Conservation (phyloP, 2,888 invertebrate genomes). For the Cyclophora punctaria region DNA sequence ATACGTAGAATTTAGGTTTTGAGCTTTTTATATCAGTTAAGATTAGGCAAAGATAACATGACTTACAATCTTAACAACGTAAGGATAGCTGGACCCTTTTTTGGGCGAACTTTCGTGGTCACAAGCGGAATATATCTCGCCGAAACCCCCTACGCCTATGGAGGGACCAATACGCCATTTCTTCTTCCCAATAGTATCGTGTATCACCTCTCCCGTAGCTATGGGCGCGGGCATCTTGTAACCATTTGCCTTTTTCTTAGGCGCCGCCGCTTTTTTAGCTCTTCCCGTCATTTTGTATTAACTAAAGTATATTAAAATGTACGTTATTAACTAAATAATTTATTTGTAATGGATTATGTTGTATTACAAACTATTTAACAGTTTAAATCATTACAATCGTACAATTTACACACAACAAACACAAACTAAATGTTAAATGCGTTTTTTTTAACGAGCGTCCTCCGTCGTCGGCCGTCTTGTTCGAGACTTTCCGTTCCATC, state of each 20-base stretch:
- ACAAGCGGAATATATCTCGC: conserved; percentile 92
- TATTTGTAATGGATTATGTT: too few species aligned
- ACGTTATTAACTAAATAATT: too few species aligned
- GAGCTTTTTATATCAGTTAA: too few species aligned
- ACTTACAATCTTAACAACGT: conserved; percentile 88
- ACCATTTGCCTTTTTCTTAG: conserved; percentile 60
- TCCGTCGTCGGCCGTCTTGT: too few species aligned
- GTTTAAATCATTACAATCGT: too few species aligned
- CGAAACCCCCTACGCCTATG: conserved; percentile 94
- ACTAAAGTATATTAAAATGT: too few species aligned
- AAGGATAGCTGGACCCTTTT: conserved; percentile 74
- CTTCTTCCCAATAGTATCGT: conserved; percentile 81
- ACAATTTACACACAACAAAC: too few species aligned
- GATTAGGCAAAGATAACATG: neutral
- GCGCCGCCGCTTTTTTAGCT: conserved; percentile 52
- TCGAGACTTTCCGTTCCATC: too few species aligned
- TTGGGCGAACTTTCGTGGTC: conserved; percentile 71
- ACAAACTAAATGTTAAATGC: too few species aligned
- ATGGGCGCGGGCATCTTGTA: conserved; percentile 81
- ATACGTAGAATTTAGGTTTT: too few species aligned
- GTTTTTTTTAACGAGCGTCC: too few species aligned
- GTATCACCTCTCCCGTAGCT: conserved; percentile 83
- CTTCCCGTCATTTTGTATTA: conserved; percentile 40
- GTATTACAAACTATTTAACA: too few species aligned
- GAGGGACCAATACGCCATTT: conserved; percentile 91